phyloP scores from a whole-genome alignment of 2,113 vertebrate species.

The Hippoglossus stenolepis region DNA sequence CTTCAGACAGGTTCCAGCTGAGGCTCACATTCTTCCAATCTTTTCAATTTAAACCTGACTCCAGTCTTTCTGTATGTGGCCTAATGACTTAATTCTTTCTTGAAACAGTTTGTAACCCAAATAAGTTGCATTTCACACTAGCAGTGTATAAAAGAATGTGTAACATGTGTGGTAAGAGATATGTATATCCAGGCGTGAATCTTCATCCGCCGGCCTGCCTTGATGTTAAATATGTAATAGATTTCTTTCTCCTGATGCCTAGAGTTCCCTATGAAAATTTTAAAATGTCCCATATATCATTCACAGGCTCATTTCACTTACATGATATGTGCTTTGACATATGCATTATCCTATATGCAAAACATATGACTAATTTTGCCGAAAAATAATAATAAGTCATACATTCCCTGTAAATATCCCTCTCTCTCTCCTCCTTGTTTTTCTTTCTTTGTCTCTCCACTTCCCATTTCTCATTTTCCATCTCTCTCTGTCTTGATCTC shows the following conservation, averaged over 20 bases:
- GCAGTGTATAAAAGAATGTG: conserved; percentile 27
- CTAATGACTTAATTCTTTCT: background rate
- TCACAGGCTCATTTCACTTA: conserved; percentile 74
- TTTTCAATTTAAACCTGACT: background rate
- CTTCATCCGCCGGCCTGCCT: conserved; percentile 17
- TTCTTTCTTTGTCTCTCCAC: background rate
- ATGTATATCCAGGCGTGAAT: conserved; percentile 10
- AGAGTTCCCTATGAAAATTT: conserved; percentile 70
- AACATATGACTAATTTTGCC: conserved; percentile 63
- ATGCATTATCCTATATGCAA: conserved; percentile 65
- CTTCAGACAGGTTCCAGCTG: background rate
- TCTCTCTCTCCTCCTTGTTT: background rate
- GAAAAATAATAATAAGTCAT: conserved; percentile 52
- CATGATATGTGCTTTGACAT: conserved; percentile 75
- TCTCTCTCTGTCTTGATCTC: conserved; percentile 1
- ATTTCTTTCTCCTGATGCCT: conserved; percentile 34
- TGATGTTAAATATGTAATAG: conserved; percentile 70
- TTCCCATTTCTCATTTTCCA: background rate
- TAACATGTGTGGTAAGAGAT: background rate
- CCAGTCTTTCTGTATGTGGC: background rate
- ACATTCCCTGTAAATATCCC: conserved; percentile 22
- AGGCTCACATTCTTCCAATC: background rate
- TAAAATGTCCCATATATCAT: conserved; percentile 73
- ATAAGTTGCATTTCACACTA: conserved; percentile 20
- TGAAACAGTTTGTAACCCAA: background rate